phyloP scores from a whole-genome alignment of 2,797 vertebrate species.

The Hydrocynus forskahlii region DNA sequence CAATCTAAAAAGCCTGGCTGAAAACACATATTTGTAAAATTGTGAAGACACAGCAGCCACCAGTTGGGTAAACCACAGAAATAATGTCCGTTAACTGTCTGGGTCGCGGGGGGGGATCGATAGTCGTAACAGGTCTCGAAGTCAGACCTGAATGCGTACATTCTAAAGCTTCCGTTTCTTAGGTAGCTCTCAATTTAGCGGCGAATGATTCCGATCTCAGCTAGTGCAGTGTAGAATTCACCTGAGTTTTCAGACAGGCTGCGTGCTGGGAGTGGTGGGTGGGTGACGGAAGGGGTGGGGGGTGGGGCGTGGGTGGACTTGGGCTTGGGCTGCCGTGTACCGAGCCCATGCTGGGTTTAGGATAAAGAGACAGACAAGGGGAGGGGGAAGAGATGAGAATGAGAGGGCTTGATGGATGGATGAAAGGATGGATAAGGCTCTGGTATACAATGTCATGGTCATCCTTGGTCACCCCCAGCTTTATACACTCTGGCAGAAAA shows the following conservation, averaged over 20 bases:
- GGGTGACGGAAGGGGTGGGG: background rate
- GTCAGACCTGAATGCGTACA: constrained; percentile 58
- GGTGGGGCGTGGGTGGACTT: too few species aligned
- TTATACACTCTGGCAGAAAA: constrained; percentile 48
- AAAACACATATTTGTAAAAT: constrained; percentile 55
- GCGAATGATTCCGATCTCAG: constrained; percentile 61
- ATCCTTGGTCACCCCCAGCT: constrained; percentile 68
- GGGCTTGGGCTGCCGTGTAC: constrained; percentile 48
- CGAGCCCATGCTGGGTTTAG: constrained; percentile 42
- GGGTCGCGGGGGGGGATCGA: constrained; percentile 38
- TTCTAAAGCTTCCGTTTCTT: constrained; percentile 66
- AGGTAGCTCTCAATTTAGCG: constrained; percentile 61
- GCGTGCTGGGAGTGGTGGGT: constrained; percentile 50
- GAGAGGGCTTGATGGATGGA: constrained; percentile 30
- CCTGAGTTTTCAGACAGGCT: constrained; percentile 87
- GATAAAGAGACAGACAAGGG: constrained; percentile 35
- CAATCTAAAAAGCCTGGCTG: constrained; percentile 54
- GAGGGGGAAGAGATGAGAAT: constrained; percentile 48
- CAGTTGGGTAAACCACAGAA: constrained; percentile 56
- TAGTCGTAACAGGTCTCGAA: constrained; percentile 25
- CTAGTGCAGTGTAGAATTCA: constrained; percentile 86
- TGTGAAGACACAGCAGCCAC: constrained; percentile 60
- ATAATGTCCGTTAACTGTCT: constrained; percentile 41
- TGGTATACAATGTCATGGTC: constrained; percentile 77
- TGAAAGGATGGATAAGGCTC: constrained; percentile 75